Evolutionary conservation across 1,140 invertebrate species (phyloP), one percentile per base, ranked within the genome.

Genomic region (Leptinotarsa defecta): DNA sequence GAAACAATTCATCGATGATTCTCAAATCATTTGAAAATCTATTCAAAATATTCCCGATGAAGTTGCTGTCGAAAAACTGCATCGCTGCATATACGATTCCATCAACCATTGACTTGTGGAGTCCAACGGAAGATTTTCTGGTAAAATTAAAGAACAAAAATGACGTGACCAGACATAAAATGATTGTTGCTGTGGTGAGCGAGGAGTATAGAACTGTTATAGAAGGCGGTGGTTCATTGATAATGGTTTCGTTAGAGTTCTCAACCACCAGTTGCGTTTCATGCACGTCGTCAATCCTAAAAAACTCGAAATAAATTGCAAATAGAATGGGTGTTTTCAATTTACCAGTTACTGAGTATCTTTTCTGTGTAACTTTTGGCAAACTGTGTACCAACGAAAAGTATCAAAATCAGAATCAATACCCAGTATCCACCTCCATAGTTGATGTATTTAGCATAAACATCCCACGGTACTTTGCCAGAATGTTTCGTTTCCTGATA

Each of bases 1-100:
- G 96, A 48, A 79, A 63, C 48, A 73, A 43, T 71, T 83, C 83
- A 74, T 84, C 83, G 1, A 83, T 70, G 6, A 78, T 63, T 5
- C 34, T 73, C 13, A 84, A 77, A 78, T 84, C 83, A 48, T 81
- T 79, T 2, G 83, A 84, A 74, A 83, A 82, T 74, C 82, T 75
- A 67, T 83, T 84, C 11, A 84, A 49, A 57, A 84, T 83, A 74
- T 80, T 84, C 13, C 83, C 83, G n/a, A 82, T 80, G 52, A 82
- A 74, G 76, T 83, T 73, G 11, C 57, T 73, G 52, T 84, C 82
- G 69, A 82, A 84, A 63, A 84, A 84, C 6, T 62, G 15, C 82
- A 84, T 84, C 5, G 72, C 24, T 3, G 81, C 82, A 49, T 79
- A 72, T 15, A 78, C 49, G 11, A 82, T 48, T 64, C 74, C 76